Evolutionary conservation across 2,113 vertebrate genomes (phyloP).

Genomic region (Ranitomeya variabilis): DNA sequence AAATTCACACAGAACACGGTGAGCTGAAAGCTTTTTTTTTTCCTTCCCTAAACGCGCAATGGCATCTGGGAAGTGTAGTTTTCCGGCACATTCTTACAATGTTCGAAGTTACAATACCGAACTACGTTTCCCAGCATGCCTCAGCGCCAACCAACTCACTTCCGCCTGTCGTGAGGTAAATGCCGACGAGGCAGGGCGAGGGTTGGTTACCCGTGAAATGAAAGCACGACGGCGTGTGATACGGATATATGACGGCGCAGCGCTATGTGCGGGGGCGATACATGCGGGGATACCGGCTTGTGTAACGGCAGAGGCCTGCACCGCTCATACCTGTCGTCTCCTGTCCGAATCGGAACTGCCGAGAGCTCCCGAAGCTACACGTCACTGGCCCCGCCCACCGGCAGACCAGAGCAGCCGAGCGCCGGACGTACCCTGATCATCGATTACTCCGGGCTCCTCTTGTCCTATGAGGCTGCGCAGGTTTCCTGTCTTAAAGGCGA

Average conservation of each 20-base stretch:
- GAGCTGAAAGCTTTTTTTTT: background rate
- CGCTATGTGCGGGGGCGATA: background rate
- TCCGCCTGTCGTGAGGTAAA: constrained; percentile 43
- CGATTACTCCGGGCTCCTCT: background rate
- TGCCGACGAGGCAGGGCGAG: constrained; percentile 53
- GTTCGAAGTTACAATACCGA: background rate
- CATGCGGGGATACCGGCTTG: background rate
- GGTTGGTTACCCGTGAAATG: background rate
- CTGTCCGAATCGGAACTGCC: constrained; percentile 26
- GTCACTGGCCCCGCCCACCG: constrained; percentile 45
- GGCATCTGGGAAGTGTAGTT: constrained; percentile 47
- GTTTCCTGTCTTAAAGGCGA: background rate
- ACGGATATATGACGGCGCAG: background rate
- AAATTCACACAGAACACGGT: background rate
- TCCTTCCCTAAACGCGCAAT: background rate
- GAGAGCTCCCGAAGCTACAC: constrained; percentile 45
- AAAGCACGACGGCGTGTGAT: background rate
- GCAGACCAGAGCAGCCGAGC: constrained; percentile 39
- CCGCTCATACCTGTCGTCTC: constrained; percentile 23
- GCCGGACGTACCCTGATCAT: background rate
- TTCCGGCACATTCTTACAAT: background rate
- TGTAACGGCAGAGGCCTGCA: background rate
- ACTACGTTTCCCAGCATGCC: constrained; percentile 53
- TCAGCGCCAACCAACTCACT: constrained; percentile 52
- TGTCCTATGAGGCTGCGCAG: background rate